A percentile compares a stretch with the other conserved stretches of the same genome.
Evolutionary conservation across 2,888 invertebrate genomes (phyloP).

Genomic region (Synanthedon andrenaeformis): DNA sequence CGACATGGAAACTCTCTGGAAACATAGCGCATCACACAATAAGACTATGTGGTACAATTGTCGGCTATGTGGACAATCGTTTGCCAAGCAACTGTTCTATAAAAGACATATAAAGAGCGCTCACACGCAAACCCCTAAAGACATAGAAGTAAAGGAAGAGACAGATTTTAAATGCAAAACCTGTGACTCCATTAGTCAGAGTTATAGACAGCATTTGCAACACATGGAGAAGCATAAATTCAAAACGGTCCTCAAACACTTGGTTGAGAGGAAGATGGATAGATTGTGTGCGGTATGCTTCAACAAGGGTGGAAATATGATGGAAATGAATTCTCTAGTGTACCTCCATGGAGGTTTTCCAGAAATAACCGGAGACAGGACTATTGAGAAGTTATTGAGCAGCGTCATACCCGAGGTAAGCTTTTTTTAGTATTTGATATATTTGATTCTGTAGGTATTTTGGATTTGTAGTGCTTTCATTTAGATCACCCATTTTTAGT

Average conservation of each 20-base stretch:
- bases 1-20: slow-evolving; percentile 30
- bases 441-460: not conserved
- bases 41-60: slow-evolving; percentile 55
- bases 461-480: not conserved
- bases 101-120: slow-evolving; percentile 29
- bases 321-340: slow-evolving; percentile 30
- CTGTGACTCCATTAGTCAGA: slow-evolving; percentile 25
- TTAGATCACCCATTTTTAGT: too few species aligned
- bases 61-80: slow-evolving; percentile 45
- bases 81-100: slow-evolving; percentile 32
- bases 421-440: slow-evolving; percentile 12
- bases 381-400: slow-evolving; percentile 32
- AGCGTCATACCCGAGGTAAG: slow-evolving; percentile 49
- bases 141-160: not conserved
- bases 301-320: slow-evolving; percentile 25
- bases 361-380: slow-evolving; percentile 38
- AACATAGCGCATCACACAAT: slow-evolving; percentile 47
- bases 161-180: slow-evolving; percentile 30
- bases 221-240: slow-evolving; percentile 59
- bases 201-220: slow-evolving; percentile 31
- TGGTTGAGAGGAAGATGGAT: slow-evolving; percentile 37
- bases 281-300: slow-evolving; percentile 44
- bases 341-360: slow-evolving; percentile 46
- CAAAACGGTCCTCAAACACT: slow-evolving; percentile 32
- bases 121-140: slow-evolving; percentile 4